These are phyloP conservation scores for Acinonyx jubatus DNA, from an alignment of 2,113 vertebrate species.

Conservation along the genomic window DNA sequence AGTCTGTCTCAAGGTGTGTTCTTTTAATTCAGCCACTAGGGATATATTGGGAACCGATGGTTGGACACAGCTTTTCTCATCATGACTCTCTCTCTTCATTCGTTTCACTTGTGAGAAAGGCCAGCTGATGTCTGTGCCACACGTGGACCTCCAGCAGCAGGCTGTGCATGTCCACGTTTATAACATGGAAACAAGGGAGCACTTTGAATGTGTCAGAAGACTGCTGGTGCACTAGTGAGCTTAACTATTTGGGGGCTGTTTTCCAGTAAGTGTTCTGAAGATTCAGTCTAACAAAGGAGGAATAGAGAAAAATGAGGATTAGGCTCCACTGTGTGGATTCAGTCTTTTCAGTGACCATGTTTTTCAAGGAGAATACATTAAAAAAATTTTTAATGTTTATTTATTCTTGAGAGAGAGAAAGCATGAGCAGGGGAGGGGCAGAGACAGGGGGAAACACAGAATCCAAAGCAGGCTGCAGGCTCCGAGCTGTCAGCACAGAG, in stretches of 20 bases:
- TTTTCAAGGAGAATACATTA: not conserved
- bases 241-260: not conserved
- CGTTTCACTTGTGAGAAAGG: not conserved
- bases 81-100: not conserved
- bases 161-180: not conserved
- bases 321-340: not conserved
- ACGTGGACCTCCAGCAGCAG: not conserved
- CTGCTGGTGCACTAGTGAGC: not conserved
- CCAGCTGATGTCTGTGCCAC: not conserved
- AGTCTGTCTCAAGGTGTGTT: not conserved
- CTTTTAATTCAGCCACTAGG: not conserved
- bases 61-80: not conserved
- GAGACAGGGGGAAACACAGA: too few species aligned
- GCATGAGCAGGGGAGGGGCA: too few species aligned
- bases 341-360: not conserved
- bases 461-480: too few species aligned
- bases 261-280: constrained; percentile 5
- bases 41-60: not conserved
- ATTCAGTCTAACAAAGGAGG: not conserved
- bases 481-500: too few species aligned
- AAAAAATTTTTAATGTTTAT: too few species aligned
- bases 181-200: not conserved
- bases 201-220: not conserved
- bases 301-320: not conserved
- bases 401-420: too few species aligned